Evolutionary conservation across 2,113 vertebrate genomes (phyloP), one percentile per base, ranked within the genome.

Genomic region (Catagonus wagneri): DNA sequence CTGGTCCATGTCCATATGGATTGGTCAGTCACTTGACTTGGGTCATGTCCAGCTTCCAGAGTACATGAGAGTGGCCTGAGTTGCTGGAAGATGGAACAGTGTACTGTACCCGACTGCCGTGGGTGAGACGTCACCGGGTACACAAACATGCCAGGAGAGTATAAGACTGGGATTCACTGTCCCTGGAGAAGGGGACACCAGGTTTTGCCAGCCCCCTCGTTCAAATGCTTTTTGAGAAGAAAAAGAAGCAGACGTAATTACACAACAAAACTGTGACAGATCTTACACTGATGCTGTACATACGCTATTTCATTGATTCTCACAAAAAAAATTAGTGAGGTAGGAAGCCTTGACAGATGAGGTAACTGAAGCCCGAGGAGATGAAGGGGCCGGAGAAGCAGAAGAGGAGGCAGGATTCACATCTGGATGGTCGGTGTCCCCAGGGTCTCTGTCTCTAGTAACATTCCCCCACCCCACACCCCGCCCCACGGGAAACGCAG

Each of bases 101-200:
- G 4, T 8, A 63, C 7, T 8, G 6, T 8, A 61, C 11, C 61
- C 60, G 25, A 52, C 1, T 52, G 11, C 0, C 1, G 50, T 3
- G 68, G 25, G 34, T 27, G 29, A 75, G 32, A n/a, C 14, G 44
- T 10, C 34, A 29, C 19, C 36, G 17, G 22, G 17, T 2, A 4
- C 6, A 22, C 14, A 71, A 56, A 54, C 39, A 83, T 14, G 34
- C 68, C 56, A n/a, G 52, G 50, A n/a, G 61, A 68, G 12, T 3
- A 6, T 22, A 87, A 83, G 78, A 84, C 10, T 20, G 56, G 6
- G 54, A 66, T 9, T 78, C 25, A 4, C 1, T 79, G 54, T 79
- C 63, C 87, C 83, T 23, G 69, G 54, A 96, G 58, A 79, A 92
- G 34, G 13, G 69, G 16, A 54, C 22, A 50, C 39, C 34, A 36